Conservation (phyloP, 2,113 vertebrate genomes). For the Dasyornis broadbenti region DNA sequence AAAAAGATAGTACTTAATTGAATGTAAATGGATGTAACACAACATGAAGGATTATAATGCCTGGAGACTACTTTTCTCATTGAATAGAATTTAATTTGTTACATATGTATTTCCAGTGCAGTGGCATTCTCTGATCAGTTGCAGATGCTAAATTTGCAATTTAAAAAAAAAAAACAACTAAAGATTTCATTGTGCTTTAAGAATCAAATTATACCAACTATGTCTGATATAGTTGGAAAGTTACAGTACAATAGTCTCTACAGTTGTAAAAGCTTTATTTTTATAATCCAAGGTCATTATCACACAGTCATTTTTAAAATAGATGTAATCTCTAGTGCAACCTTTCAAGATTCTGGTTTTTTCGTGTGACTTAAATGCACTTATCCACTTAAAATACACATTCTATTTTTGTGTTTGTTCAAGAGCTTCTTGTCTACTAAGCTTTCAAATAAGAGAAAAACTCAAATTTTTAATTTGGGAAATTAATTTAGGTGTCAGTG, state of each 20-base stretch:
- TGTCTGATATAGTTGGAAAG: not conserved
- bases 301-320: not conserved
- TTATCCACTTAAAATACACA: not conserved
- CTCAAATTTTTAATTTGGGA: not conserved
- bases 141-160: not conserved
- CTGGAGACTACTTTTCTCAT: not conserved
- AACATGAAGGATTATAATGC: not conserved
- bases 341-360: not conserved
- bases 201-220: not conserved
- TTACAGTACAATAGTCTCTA: not conserved
- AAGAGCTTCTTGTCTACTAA: not conserved
- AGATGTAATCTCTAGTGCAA: not conserved
- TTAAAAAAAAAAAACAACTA: not conserved
- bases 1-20: not conserved
- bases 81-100: not conserved
- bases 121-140: not conserved
- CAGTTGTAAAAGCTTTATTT: not conserved
- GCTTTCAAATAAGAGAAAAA: not conserved
- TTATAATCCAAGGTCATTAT: not conserved
- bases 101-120: not conserved
- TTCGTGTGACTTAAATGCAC: not conserved
- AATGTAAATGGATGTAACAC: not conserved
- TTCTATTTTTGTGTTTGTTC: not conserved
- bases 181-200: not conserved
- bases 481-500: not conserved